These are phyloP conservation scores for Fulmarus glacialis DNA, from an alignment of 2,113 vertebrate genomes.

Conservation along the genomic window DNA sequence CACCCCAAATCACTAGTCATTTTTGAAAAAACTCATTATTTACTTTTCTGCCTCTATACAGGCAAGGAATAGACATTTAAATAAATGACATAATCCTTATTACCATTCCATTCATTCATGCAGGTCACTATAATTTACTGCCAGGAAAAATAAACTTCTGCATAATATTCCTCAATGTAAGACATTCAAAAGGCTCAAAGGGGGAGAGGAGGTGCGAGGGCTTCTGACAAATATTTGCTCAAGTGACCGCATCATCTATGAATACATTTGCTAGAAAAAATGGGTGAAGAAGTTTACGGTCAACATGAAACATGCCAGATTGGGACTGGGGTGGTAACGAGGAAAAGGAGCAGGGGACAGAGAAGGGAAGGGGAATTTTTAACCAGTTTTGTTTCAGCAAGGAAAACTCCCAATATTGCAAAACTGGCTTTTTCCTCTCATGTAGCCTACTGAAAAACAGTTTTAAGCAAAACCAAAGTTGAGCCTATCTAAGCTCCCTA, in stretches of 20 bases:
- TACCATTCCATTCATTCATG: slow-evolving; percentile 68
- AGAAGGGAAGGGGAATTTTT: not conserved
- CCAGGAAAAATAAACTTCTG: slow-evolving; percentile 68
- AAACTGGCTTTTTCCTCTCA: not conserved
- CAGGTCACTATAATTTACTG: slow-evolving; percentile 43
- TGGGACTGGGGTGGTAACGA: not conserved
- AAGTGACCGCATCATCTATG: not conserved
- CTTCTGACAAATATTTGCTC: slow-evolving; percentile 63
- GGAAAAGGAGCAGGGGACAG: not conserved
- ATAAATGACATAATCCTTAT: slow-evolving; percentile 68
- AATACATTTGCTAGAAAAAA: slow-evolving; percentile 8
- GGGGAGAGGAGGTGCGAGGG: slow-evolving; percentile 9
- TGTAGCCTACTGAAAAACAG: not conserved
- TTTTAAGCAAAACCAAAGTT: not conserved
- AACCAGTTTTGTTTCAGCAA: not conserved
- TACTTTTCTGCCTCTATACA: slow-evolving; percentile 44
- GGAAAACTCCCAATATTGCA: not conserved
- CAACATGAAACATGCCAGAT: not conserved
- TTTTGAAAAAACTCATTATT: slow-evolving; percentile 39
- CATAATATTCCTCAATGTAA: slow-evolving; percentile 54
- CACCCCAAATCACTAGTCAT: not conserved
- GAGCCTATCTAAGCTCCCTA: not conserved
- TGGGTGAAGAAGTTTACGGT: not conserved
- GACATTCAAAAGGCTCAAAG: slow-evolving; percentile 43
- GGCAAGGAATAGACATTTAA: slow-evolving; percentile 63